These are phyloP conservation scores for Archivesica marissinica DNA, from an alignment of 1,140 invertebrate genomes.

Conservation along the genomic window DNA sequence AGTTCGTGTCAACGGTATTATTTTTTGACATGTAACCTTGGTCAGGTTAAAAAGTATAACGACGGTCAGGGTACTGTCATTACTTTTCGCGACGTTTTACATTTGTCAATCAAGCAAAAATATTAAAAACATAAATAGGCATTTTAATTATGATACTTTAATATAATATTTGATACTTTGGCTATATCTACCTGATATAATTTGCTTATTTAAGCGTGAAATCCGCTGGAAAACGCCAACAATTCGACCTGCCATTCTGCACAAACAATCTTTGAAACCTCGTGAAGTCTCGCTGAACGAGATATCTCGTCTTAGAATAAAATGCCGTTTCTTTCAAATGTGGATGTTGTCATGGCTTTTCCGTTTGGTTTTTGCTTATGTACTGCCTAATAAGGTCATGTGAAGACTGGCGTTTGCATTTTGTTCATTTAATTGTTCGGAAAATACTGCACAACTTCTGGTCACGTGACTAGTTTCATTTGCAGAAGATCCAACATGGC, in stretches of 20 bases:
- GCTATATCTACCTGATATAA: slow-evolving; percentile 43
- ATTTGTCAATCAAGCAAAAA: background rate
- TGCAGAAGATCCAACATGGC: slow-evolving; percentile 51
- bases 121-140: background rate
- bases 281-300: slow-evolving; percentile 48
- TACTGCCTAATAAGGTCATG: too few species aligned
- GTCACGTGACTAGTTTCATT: slow-evolving; percentile 38
- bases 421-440: background rate
- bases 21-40: too few species aligned
- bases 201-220: background rate
- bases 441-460: background rate
- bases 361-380: too few species aligned
- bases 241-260: slow-evolving; percentile 66
- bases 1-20: too few species aligned
- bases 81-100: background rate
- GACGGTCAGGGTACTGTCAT: too few species aligned
- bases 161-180: background rate
- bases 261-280: slow-evolving; percentile 71
- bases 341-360: background rate
- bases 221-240: slow-evolving; percentile 42
- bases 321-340: background rate
- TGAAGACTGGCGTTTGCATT: too few species aligned
- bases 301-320: background rate
- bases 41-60: too few species aligned
- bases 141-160: too few species aligned